phyloP scores from a whole-genome alignment of 2,888 invertebrate species.

The Phlogophora meticulosa region DNA sequence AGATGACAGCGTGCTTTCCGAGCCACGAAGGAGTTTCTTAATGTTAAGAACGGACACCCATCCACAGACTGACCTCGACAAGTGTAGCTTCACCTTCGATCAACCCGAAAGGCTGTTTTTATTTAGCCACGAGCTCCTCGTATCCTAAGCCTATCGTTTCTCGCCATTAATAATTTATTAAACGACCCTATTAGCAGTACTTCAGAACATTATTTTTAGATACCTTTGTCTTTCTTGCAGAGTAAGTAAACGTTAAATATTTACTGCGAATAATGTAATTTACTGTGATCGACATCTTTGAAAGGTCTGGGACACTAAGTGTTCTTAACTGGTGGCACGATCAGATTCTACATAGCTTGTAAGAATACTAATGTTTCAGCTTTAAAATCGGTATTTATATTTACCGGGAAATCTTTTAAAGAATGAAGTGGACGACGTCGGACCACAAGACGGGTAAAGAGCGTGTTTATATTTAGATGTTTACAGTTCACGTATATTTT shows the following conservation, averaged over 20 bases:
- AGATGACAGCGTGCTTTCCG: too few relatives aligned
- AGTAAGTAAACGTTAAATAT: slow-evolving; percentile 13
- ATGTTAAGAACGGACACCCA: too few relatives aligned
- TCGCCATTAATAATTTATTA: too few relatives aligned
- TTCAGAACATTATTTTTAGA: too few relatives aligned
- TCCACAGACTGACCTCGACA: too few relatives aligned
- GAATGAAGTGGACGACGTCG: neutral
- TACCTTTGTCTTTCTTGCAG: neutral
- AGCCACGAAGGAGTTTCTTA: too few relatives aligned
- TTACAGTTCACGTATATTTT: slow-evolving; percentile 2
- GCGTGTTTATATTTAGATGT: slow-evolving; percentile 15
- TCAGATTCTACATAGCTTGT: slow-evolving; percentile 33
- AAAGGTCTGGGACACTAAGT: slow-evolving; percentile 44
- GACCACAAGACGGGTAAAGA: slow-evolving; percentile 4
- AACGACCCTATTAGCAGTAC: too few relatives aligned
- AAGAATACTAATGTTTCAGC: slow-evolving; percentile 52
- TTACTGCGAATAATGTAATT: slow-evolving; percentile 38
- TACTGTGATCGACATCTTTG: slow-evolving; percentile 40
- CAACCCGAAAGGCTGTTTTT: too few relatives aligned
- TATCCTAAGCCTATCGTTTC: too few relatives aligned
- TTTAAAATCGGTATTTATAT: slow-evolving; percentile 18
- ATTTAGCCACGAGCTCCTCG: too few relatives aligned
- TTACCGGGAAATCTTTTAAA: slow-evolving; percentile 9
- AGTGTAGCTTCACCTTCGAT: too few relatives aligned
- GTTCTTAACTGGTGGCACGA: slow-evolving; percentile 26